Percentiles rank a stretch among this genome's conserved stretches.
phyloP scores from a whole-genome alignment of 2,888 invertebrate species.

The Lasioglossum villosulum region DNA sequence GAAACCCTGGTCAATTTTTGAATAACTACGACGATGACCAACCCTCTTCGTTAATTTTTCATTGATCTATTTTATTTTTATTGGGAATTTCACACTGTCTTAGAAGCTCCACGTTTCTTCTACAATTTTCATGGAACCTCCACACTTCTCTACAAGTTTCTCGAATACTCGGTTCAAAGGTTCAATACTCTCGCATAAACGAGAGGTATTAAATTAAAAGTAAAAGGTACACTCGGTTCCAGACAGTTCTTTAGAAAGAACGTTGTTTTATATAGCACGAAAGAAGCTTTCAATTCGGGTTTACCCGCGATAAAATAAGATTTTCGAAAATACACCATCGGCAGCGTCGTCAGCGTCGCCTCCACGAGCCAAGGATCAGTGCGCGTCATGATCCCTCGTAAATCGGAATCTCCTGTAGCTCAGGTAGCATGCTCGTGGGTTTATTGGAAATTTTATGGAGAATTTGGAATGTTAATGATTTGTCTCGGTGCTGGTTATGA shows the following conservation, averaged over 20 bases:
- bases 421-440: not conserved
- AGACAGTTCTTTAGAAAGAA: not conserved
- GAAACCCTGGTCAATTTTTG: not conserved
- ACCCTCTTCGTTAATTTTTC: not conserved
- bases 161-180: no score
- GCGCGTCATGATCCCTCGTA: not conserved
- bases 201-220: not conserved
- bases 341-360: not conserved
- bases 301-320: not conserved
- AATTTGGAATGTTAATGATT: not conserved
- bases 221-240: not conserved
- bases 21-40: not conserved
- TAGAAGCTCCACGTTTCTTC: no score
- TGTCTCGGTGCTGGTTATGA: not conserved
- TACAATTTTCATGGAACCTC: no score
- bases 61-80: not conserved
- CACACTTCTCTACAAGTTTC: no score
- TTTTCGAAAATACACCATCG: not conserved
- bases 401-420: not conserved
- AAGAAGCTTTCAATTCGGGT: not conserved
- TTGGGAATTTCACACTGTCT: not conserved
- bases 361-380: not conserved
- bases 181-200: not conserved
- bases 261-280: not conserved
- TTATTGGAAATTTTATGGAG: conserved; percentile 21